Conservation (phyloP, 1,140 invertebrate species). For the Ladona fulva region DNA sequence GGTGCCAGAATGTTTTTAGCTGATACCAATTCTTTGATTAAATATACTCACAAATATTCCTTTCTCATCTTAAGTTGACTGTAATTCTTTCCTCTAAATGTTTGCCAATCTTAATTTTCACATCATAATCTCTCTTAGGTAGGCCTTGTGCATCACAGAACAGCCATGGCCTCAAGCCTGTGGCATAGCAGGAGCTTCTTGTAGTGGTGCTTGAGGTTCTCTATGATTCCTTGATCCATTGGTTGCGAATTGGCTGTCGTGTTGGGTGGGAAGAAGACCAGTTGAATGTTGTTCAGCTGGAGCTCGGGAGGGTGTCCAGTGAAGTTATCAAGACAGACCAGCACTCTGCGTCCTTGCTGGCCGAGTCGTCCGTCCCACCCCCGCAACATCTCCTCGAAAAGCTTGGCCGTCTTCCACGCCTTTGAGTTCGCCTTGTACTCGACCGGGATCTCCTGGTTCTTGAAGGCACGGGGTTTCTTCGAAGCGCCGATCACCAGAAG, state of each 20-base stretch:
- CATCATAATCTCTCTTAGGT: too few relatives aligned
- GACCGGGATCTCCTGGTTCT: conserved; percentile 33
- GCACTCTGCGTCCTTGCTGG: conserved; percentile 22
- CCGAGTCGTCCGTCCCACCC: conserved; percentile 24
- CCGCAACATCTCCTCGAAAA: conserved; percentile 23
- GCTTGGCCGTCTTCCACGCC: conserved; percentile 38
- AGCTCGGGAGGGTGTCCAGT: neutral
- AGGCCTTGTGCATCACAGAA: too few relatives aligned
- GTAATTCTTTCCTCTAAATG: neutral
- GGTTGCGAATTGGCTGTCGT: conserved; percentile 36
- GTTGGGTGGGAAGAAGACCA: conserved; percentile 34
- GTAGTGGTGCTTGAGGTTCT: conserved; percentile 30
- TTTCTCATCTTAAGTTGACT: too few relatives aligned
- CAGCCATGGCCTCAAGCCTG: neutral
- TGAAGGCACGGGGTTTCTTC: conserved; percentile 38
- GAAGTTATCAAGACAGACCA: neutral
- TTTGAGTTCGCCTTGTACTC: conserved; percentile 36
- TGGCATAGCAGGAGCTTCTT: conserved; percentile 24
- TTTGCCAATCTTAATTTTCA: too few relatives aligned
- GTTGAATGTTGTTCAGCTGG: conserved; percentile 18
- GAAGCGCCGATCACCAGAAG: conserved; percentile 40
- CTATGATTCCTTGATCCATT: conserved; percentile 40
- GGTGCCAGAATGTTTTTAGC: too few relatives aligned
- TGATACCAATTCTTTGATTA: too few relatives aligned
- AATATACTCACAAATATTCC: too few relatives aligned